Base-by-base conservation (phyloP, 2,888 invertebrate genomes). In the Hecatera dysodea region DNA sequence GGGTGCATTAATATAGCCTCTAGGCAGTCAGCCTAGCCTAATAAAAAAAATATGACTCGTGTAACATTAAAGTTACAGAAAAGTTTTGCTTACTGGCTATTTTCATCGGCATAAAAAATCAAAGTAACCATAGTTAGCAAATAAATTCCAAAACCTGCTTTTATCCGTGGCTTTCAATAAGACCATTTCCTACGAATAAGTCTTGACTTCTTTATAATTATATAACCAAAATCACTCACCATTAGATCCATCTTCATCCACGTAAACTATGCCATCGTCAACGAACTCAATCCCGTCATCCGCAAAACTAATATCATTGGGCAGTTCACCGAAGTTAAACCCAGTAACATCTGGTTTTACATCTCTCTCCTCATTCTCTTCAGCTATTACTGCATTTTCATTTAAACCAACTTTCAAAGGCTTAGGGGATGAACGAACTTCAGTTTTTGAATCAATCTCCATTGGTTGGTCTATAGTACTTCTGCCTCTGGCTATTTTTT, bases 201-300 rank as follows among this genome's bases (percentile, higher is more conserved):
- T 6, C 0, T 9, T n/a, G 29, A 44, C n/a, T n/a, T n/a, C n/a
- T 46, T 46, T 46, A 44, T 44, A 46, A 36, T 19, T 12, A 59
- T n/a, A 33, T 36, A 71, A 27, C 22, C 48, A 44, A 50, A 48
- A 6, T 15, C 5, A 77, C 80, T 70, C 42, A 80, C 82, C 82
- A 44, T 36, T 15, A 12, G 4, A 3, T 4, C 4, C 24, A 42
- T 82, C 79, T 42, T 82, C 82, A 44, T 81, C 82, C 15, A 64
- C 27, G 46, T 73, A 86, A 48, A 79, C 83, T 15, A 87, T 87
- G 5, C 87, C 87, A 50, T 93, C 92, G 59, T 94, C 93, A 7
- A 86, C 83, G 15, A 92, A 82, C 65, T 90, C 92, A 19, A 93
- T 90, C 0, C 90, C 92, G n/a, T 92, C 89, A 50, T 92, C 90